phyloP scores from a whole-genome alignment of 2,113 vertebrate genomes.

The Syngnathus typhle region DNA sequence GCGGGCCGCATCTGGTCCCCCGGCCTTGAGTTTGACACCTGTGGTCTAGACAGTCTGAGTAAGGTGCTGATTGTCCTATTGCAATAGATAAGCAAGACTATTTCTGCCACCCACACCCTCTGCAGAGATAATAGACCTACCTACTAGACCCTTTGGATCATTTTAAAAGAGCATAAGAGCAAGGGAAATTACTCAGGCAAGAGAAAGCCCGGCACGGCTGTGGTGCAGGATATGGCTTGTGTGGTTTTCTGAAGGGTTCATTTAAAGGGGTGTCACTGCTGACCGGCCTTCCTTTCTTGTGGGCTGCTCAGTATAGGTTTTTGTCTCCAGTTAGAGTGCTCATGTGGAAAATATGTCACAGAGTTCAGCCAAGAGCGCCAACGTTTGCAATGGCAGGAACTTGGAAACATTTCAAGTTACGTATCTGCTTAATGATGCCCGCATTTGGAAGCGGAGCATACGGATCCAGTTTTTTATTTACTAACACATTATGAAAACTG shows the following conservation, averaged over 20 bases:
- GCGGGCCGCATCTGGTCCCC: too few relatives aligned
- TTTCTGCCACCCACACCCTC: slow-evolving; percentile 7
- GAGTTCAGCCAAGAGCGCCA: slow-evolving; percentile 51
- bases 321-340: slow-evolving; percentile 58
- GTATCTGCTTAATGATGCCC: slow-evolving; percentile 27
- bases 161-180: slow-evolving; percentile 43
- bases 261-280: slow-evolving; percentile 71
- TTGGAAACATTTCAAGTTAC: slow-evolving; percentile 34
- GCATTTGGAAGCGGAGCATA: neutral
- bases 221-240: slow-evolving; percentile 71
- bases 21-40: too few relatives aligned
- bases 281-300: slow-evolving; percentile 59
- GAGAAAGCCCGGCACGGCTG: slow-evolving; percentile 59
- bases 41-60: slow-evolving; percentile 34
- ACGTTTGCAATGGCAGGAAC: slow-evolving; percentile 36
- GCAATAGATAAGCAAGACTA: slow-evolving; percentile 45
- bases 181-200: slow-evolving; percentile 43
- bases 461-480: neutral
- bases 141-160: slow-evolving; percentile 36
- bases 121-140: slow-evolving; percentile 51
- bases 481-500: neutral
- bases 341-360: slow-evolving; percentile 56
- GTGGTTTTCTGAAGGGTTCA: slow-evolving; percentile 66
- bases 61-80: slow-evolving; percentile 14
- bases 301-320: slow-evolving; percentile 49